Conservation (phyloP, 2,797 vertebrate species). For the Gouania willdenowi region DNA sequence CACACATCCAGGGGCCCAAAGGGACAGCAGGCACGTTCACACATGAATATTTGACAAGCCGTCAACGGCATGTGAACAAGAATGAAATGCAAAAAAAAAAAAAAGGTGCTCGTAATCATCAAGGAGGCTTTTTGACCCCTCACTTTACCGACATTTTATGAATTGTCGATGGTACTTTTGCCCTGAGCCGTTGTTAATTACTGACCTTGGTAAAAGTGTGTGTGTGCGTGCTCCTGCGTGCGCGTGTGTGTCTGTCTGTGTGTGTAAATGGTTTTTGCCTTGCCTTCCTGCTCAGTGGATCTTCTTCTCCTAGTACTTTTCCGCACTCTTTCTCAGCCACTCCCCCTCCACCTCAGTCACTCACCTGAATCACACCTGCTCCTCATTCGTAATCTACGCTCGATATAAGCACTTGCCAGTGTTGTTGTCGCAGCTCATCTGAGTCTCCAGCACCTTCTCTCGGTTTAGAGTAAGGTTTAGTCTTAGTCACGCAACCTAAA, state of each 20-base stretch:
- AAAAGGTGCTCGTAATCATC: conserved; percentile 27
- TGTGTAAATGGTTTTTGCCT: not conserved
- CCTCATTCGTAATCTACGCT: no score
- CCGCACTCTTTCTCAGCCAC: no score
- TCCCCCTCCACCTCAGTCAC: no score
- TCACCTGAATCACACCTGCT: no score
- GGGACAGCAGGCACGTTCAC: conserved; percentile 21
- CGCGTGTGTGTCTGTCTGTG: conserved; percentile 6
- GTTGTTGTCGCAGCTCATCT: no score
- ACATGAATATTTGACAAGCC: conserved; percentile 46
- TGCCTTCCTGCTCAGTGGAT: conserved; percentile 23
- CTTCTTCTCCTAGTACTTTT: conserved; percentile 22
- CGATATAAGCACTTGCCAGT: no score
- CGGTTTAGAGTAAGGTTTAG: no score
- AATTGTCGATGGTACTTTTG: conserved; percentile 32
- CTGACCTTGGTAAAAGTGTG: conserved; percentile 14
- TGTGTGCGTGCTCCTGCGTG: conserved; percentile 11
- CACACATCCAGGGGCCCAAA: conserved; percentile 19
- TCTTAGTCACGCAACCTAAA: no score
- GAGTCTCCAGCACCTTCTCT: no score
- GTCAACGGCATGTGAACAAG: conserved; percentile 36
- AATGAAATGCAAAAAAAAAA: conserved; percentile 45
- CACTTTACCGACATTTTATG: conserved; percentile 30
- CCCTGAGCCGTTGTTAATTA: conserved; percentile 38
- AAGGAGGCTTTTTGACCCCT: conserved; percentile 8